phyloP scores from a whole-genome alignment of 2,797 vertebrate genomes.

The Huso huso region DNA sequence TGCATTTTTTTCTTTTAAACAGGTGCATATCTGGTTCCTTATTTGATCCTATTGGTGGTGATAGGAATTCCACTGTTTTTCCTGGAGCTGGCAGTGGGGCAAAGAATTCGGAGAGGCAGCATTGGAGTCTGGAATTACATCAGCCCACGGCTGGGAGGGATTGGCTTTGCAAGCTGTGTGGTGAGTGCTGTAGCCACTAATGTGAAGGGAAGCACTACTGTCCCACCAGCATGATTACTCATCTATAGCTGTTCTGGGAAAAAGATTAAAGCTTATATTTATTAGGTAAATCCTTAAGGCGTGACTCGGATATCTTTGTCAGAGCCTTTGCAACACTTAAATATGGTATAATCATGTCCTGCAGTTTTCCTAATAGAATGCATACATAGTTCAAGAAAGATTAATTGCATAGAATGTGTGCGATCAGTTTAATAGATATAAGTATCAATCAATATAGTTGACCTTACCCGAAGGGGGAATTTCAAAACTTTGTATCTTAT shows the following conservation, averaged over 20 bases:
- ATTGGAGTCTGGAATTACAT: conserved; percentile 98
- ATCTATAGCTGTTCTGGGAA: not conserved
- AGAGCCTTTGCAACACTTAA: no score
- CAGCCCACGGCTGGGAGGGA: conserved; percentile 89
- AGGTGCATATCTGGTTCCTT: conserved; percentile 96
- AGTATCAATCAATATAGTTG: no score
- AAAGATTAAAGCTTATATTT: not conserved
- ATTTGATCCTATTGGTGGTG: conserved; percentile 79
- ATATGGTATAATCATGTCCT: no score
- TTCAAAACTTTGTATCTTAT: no score
- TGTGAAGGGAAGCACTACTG: not conserved
- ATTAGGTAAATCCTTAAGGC: not conserved
- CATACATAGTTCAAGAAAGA: no score
- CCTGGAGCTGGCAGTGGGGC: conserved; percentile 91
- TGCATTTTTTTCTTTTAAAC: conserved; percentile 23
- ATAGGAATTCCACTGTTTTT: conserved; percentile 97
- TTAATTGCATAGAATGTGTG: no score
- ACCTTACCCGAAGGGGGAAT: no score
- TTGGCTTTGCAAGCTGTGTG: conserved; percentile 91
- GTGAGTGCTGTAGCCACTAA: conserved; percentile 57
- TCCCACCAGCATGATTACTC: not conserved
- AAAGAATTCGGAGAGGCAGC: conserved; percentile 88
- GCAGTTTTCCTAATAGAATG: no score
- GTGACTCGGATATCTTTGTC: not conserved
- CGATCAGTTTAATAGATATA: no score